Evolutionary conservation across 1,140 invertebrate genomes (phyloP).

Genomic region (Asbolus verrucosus): DNA sequence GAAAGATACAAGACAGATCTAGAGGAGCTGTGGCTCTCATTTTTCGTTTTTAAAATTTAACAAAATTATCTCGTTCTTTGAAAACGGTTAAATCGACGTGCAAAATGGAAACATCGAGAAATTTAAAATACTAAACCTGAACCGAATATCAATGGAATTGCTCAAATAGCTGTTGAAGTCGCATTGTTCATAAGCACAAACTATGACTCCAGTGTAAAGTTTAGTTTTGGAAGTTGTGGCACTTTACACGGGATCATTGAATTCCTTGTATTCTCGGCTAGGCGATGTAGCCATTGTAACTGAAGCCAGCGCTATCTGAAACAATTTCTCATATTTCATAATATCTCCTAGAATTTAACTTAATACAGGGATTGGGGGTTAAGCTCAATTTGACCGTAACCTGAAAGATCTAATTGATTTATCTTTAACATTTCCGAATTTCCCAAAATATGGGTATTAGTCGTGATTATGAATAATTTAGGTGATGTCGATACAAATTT

Average conservation of each 20-base stretch:
- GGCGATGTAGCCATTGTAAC: slow-evolving; percentile 39
- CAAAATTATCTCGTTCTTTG: no score
- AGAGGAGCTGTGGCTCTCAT: neutral
- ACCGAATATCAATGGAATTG: slow-evolving; percentile 42
- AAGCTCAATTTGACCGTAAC: slow-evolving; percentile 24
- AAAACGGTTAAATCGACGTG: neutral
- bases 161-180: slow-evolving; percentile 42
- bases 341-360: slow-evolving; percentile 29
- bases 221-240: slow-evolving; percentile 38
- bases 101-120: slow-evolving; percentile 17
- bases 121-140: slow-evolving; percentile 28
- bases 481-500: slow-evolving; percentile 33
- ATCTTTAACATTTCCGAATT: slow-evolving; percentile 15
- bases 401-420: slow-evolving; percentile 35
- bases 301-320: slow-evolving; percentile 38
- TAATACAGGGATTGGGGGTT: slow-evolving; percentile 22
- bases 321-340: slow-evolving; percentile 45
- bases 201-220: slow-evolving; percentile 44
- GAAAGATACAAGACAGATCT: slow-evolving; percentile 23
- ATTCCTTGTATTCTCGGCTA: slow-evolving; percentile 41
- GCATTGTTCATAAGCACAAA: slow-evolving; percentile 44
- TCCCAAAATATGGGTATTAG: slow-evolving; percentile 29
- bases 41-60: neutral
- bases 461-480: slow-evolving; percentile 30
- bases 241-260: slow-evolving; percentile 42